These are phyloP conservation scores for Orthosia gracilis DNA, from an alignment of 2,888 invertebrate species.

Conservation along the genomic window DNA sequence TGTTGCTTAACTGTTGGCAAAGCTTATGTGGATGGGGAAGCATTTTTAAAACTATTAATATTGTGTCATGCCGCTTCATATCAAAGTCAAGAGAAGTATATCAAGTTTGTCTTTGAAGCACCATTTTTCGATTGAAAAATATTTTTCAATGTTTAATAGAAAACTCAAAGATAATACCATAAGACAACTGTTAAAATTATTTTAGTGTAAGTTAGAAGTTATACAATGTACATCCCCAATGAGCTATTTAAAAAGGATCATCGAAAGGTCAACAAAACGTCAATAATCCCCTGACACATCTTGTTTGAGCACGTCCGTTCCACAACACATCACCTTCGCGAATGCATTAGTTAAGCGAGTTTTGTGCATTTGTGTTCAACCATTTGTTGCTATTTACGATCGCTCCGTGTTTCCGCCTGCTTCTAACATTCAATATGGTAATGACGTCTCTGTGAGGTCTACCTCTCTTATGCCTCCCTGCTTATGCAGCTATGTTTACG, in stretches of 20 bases:
- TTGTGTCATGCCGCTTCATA: background rate
- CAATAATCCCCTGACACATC: slow-evolving; percentile 44
- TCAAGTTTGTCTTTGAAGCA: background rate
- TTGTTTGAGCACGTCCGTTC: slow-evolving; percentile 50
- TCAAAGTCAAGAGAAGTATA: background rate
- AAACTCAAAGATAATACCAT: background rate
- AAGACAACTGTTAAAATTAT: background rate
- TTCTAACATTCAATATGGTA: slow-evolving; percentile 68
- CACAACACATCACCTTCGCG: slow-evolving; percentile 76
- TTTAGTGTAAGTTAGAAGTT: too few relatives aligned
- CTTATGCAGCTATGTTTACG: slow-evolving; percentile 32
- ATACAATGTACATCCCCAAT: background rate
- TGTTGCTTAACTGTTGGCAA: background rate
- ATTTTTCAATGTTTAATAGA: background rate
- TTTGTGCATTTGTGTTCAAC: slow-evolving; percentile 77
- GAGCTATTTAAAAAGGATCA: background rate
- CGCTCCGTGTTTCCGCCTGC: slow-evolving; percentile 74
- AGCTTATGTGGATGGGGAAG: background rate
- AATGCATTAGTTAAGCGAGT: slow-evolving; percentile 84
- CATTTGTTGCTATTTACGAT: slow-evolving; percentile 79
- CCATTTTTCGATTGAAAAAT: background rate
- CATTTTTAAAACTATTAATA: background rate
- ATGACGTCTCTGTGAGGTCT: slow-evolving; percentile 66
- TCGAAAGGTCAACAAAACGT: slow-evolving; percentile 42
- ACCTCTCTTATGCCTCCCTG: slow-evolving; percentile 20